A percentile compares a stretch with the other conserved stretches of the same genome.
Conservation (phyloP, 2,797 vertebrate species). For the Neosilurus hyrtlii region DNA sequence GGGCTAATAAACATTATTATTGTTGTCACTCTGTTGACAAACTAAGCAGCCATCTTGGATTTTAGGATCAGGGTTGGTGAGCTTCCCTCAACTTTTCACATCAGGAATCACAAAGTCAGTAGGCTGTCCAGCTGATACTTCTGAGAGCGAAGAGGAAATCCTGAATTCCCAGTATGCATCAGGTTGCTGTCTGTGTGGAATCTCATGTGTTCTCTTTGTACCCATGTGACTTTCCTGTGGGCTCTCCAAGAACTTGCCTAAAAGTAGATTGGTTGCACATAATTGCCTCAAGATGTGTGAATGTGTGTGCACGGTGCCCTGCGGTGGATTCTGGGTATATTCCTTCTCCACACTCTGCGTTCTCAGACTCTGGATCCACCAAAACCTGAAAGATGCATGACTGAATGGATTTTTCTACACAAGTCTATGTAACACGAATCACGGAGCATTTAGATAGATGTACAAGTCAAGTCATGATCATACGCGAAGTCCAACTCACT, state of each 20-base stretch:
- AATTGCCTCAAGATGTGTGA: neutral
- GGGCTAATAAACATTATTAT: too few species aligned
- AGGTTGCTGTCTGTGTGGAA: neutral
- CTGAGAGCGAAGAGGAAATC: too few species aligned
- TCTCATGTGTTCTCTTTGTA: neutral
- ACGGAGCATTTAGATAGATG: neutral
- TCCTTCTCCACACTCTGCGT: neutral
- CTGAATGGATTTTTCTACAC: neutral
- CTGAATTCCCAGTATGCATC: neutral
- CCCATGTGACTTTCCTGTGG: neutral
- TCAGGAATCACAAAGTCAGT: too few species aligned
- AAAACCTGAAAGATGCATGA: neutral
- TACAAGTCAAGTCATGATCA: neutral
- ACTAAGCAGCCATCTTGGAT: too few species aligned
- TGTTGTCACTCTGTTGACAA: too few species aligned
- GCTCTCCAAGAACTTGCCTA: neutral
- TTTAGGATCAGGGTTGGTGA: too few species aligned
- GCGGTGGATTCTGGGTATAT: neutral
- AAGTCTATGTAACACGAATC: neutral
- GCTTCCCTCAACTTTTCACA: too few species aligned
- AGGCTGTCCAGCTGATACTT: too few species aligned
- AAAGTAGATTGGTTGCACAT: neutral
- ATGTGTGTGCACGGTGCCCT: neutral
- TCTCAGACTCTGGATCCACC: neutral
- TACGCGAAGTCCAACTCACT: neutral